These are phyloP conservation scores for Lepidocolaptes lacrymiger DNA, from an alignment of 2,797 vertebrate species.

Conservation along the genomic window DNA sequence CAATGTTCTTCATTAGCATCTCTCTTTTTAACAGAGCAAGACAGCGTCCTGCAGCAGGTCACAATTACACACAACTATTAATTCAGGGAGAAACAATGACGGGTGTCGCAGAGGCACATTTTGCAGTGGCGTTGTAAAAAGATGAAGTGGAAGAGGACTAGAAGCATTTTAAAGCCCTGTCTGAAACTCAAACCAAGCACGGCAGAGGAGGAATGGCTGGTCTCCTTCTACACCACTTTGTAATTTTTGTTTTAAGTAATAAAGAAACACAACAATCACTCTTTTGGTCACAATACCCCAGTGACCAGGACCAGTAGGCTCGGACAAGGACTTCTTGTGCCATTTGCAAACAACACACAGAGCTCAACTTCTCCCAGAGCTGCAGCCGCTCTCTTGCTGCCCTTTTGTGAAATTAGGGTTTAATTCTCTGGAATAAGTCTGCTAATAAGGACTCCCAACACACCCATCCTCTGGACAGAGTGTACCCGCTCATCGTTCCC, in stretches of 20 bases:
- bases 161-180: neutral
- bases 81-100: slow-evolving; percentile 23
- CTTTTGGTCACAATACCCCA: neutral
- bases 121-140: neutral
- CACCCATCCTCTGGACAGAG: neutral
- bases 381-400: neutral
- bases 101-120: neutral
- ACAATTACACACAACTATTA: slow-evolving; percentile 52
- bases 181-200: fast-evolving
- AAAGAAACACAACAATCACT: slow-evolving; percentile 1
- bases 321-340: slow-evolving; percentile 9
- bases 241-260: neutral
- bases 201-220: neutral
- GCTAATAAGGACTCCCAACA: slow-evolving; percentile 15
- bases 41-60: slow-evolving; percentile 1
- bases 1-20: slow-evolving; percentile 70
- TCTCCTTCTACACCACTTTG: neutral
- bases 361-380: neutral
- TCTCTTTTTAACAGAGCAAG: neutral
- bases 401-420: slow-evolving; percentile 57
- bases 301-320: neutral
- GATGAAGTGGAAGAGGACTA: neutral
- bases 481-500: neutral
- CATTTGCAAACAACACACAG: slow-evolving; percentile 19
- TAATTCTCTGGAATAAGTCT: slow-evolving; percentile 50